Evolutionary conservation across 1,140 invertebrate genomes (phyloP).

Genomic region (Muscidifurax raptorellus): DNA sequence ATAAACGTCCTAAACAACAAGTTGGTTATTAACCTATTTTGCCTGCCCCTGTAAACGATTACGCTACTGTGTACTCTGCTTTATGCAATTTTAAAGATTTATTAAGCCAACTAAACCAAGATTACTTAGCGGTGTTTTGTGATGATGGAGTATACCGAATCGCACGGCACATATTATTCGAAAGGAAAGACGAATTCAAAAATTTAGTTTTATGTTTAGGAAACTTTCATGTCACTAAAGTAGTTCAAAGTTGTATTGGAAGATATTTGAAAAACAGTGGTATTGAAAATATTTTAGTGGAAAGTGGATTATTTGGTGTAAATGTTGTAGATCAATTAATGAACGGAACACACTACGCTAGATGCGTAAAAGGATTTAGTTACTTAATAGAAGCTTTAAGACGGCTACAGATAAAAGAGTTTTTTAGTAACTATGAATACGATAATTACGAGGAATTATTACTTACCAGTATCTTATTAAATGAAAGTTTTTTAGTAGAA

Average conservation of each 20-base stretch:
- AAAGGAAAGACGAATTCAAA: not conserved
- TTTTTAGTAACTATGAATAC: not conserved
- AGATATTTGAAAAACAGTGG: too few relatives aligned
- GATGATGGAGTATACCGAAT: constrained; percentile 51
- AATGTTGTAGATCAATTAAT: too few relatives aligned
- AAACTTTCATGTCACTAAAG: too few relatives aligned
- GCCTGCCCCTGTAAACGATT: constrained; percentile 35
- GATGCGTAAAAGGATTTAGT: too few relatives aligned
- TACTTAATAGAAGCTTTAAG: too few relatives aligned
- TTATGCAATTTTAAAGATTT: constrained; percentile 50
- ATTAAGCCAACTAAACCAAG: constrained; percentile 41
- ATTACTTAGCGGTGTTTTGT: constrained; percentile 33
- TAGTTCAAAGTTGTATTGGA: too few relatives aligned
- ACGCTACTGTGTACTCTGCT: constrained; percentile 42
- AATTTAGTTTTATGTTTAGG: too few relatives aligned
- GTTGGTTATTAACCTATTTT: constrained; percentile 39
- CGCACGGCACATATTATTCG: constrained; percentile 9
- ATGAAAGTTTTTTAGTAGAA: not conserved
- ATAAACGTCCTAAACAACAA: not conserved
- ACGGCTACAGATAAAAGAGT: too few relatives aligned
- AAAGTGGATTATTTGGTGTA: too few relatives aligned
- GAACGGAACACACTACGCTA: too few relatives aligned
- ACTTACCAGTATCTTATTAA: not conserved
- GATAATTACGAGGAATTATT: not conserved
- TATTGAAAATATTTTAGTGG: too few relatives aligned